Conservation (phyloP, 2,113 vertebrate species). For the Scophthalmus maximus region DNA sequence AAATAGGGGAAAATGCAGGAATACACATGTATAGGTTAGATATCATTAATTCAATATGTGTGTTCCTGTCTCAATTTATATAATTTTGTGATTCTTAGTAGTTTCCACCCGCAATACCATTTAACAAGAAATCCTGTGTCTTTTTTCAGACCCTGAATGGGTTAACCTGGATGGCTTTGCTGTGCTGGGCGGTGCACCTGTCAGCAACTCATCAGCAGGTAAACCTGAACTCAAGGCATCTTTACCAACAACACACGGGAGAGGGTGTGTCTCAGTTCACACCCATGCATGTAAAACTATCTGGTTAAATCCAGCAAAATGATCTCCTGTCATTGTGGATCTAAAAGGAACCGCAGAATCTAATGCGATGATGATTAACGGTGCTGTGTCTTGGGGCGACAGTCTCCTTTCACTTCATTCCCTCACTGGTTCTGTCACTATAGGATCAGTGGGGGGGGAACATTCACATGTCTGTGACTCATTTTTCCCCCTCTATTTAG, state of each 20-base stretch:
- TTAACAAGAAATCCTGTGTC: conserved; percentile 29
- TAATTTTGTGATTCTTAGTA: neutral
- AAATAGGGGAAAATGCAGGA: too few species aligned
- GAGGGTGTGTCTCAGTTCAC: neutral
- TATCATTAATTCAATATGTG: neutral
- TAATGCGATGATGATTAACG: conserved; percentile 21
- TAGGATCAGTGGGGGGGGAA: conserved; percentile 10
- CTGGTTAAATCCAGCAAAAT: conserved; percentile 13
- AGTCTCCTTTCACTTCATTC: conserved; percentile 14
- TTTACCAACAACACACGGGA: conserved; percentile 13
- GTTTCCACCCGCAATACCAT: conserved; percentile 8
- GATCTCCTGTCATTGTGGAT: conserved; percentile 15
- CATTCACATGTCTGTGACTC: conserved; percentile 23
- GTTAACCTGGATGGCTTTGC: conserved; percentile 85
- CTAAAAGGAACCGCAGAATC: conserved; percentile 9
- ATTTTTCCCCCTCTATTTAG: conserved; percentile 25
- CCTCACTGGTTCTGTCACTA: conserved; percentile 14
- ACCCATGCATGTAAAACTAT: conserved; percentile 7
- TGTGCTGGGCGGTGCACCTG: conserved; percentile 76
- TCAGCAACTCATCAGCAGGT: conserved; percentile 82
- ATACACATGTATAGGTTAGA: too few species aligned
- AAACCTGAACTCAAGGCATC: conserved; percentile 43
- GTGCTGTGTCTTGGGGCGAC: conserved; percentile 1
- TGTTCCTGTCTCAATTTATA: neutral
- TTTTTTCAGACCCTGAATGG: conserved; percentile 81